A percentile compares a stretch with the other conserved stretches of the same genome.
Evolutionary conservation across 2,888 invertebrate genomes (phyloP).

Genomic region (Lingula anatina): DNA sequence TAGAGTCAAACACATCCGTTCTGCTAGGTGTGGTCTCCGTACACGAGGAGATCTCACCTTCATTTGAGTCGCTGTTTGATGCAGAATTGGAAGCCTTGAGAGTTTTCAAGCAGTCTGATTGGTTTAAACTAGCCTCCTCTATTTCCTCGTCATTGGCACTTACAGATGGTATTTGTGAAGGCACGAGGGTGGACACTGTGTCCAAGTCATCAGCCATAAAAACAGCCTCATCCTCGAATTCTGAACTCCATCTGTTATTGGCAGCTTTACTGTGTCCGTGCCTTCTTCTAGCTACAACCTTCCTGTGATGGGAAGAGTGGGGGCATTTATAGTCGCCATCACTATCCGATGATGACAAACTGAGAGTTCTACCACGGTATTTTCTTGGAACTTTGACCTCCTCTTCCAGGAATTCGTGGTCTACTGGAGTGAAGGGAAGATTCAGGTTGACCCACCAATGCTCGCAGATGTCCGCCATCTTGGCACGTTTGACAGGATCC

Average conservation of each 20-base stretch:
- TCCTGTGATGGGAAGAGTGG: background rate
- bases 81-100: background rate
- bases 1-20: constrained; percentile 35
- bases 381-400: background rate
- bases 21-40: too few species aligned
- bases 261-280: too few species aligned
- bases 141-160: too few species aligned
- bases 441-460: constrained; percentile 91
- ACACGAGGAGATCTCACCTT: too few species aligned
- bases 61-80: background rate
- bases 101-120: too few species aligned
- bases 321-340: background rate
- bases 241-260: background rate
- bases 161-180: too few species aligned
- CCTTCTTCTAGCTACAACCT: too few species aligned
- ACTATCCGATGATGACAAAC: background rate
- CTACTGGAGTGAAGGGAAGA: constrained; percentile 24
- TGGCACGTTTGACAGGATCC: constrained; percentile 80
- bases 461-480: constrained; percentile 87
- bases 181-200: background rate
- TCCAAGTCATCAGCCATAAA: background rate
- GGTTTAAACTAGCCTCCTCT: background rate
- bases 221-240: background rate
- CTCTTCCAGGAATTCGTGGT: background rate
- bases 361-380: background rate